Percentiles rank a stretch among this genome's conserved stretches.
phyloP scores from a whole-genome alignment of 2,888 invertebrate species.

The Herminia tarsipennalis region DNA sequence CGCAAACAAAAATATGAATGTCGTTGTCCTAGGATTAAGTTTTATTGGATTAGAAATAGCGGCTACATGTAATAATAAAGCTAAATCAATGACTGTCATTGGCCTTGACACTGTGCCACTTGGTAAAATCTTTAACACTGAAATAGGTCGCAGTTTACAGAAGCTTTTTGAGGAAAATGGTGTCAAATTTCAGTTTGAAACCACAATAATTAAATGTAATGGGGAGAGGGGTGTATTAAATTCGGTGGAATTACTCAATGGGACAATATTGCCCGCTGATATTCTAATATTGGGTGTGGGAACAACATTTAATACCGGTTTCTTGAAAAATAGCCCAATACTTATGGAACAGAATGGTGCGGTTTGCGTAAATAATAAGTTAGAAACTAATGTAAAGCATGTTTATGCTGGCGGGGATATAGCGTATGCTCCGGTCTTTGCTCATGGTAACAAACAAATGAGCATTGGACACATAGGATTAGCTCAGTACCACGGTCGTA shows the following conservation, averaged over 20 bases:
- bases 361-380: constrained; percentile 88
- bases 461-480: constrained; percentile 96
- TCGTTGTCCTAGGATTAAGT: constrained; percentile 95
- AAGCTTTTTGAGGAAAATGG: constrained; percentile 91
- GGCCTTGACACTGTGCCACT: constrained; percentile 91
- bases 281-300: constrained; percentile 95
- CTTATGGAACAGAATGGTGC: constrained; percentile 88
- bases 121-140: constrained; percentile 90
- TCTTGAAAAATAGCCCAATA: constrained; percentile 90
- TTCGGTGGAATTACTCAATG: constrained; percentile 90
- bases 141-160: constrained; percentile 91
- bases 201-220: constrained; percentile 87
- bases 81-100: constrained; percentile 92
- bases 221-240: constrained; percentile 87
- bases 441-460: constrained; percentile 84
- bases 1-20: constrained; percentile 87
- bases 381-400: constrained; percentile 91
- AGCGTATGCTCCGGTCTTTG: constrained; percentile 93
- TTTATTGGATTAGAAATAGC: constrained; percentile 98
- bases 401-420: constrained; percentile 98
- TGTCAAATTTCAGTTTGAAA: constrained; percentile 89
- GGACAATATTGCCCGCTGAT: constrained; percentile 90
- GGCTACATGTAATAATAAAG: constrained; percentile 90
- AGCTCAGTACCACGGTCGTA: constrained; percentile 95
- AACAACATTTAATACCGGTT: constrained; percentile 92